Evolutionary conservation across 2,113 vertebrate species (phyloP).

Genomic region (Corythaeola cristata): DNA sequence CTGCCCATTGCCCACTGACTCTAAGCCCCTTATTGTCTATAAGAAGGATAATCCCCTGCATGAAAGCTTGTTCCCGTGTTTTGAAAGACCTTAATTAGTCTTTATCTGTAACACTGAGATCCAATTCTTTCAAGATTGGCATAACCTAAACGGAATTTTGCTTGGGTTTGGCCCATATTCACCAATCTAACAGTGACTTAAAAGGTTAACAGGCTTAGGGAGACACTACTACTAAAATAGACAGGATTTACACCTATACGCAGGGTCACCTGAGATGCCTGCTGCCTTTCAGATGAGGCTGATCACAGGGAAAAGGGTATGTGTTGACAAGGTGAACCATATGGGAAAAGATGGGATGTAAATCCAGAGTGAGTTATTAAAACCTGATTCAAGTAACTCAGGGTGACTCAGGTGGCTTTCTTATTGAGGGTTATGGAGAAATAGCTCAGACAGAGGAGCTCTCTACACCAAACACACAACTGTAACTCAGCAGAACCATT

Average conservation of each 20-base stretch:
- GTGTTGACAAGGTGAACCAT: neutral
- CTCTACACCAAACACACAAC: neutral
- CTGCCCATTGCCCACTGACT: neutral
- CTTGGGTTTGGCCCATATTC: neutral
- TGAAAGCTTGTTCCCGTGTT: neutral
- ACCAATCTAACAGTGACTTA: neutral
- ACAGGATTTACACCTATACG: neutral
- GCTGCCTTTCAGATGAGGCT: neutral
- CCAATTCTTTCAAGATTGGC: rapidly evolving
- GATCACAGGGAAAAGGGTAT: neutral
- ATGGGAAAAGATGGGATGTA: neutral
- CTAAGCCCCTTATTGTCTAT: neutral
- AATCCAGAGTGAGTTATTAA: neutral
- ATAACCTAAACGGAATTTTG: neutral
- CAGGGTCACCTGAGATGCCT: neutral
- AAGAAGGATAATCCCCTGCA: neutral
- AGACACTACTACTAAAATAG: neutral
- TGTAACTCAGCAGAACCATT: neutral
- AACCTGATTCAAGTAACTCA: neutral
- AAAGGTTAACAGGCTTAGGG: neutral
- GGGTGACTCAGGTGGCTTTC: neutral
- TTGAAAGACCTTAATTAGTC: neutral
- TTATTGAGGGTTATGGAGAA: neutral
- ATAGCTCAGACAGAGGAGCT: neutral
- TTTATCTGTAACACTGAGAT: neutral